Base-by-base conservation (phyloP, 2,888 invertebrate species). In the Petrolisthes manimaculis region DNA sequence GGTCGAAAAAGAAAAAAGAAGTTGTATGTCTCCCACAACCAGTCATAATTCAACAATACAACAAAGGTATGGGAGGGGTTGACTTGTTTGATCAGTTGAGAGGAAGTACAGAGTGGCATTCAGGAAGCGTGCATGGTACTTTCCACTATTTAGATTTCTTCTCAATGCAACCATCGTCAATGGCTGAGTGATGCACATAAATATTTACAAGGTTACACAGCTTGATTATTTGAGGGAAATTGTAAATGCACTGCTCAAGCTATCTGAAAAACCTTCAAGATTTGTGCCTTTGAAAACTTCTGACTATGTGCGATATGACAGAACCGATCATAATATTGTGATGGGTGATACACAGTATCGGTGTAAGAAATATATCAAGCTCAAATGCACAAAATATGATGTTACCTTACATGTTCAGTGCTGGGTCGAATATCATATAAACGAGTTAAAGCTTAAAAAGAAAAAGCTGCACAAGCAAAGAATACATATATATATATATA, bases 131-230 rank as follows among this genome's bases (percentile, higher is more conserved):
- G 53, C 67, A 1, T 82, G 61, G 82, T 75, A 83, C n/a, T 83
- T n/a, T 74, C 54, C n/a, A 18, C 67, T 83, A 9, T 83, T 83
- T 24, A 71, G 74, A 71, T 83, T 83, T 75, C 12, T 83, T n/a
- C 55, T 54, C 21, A 83, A 83, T 83, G 51, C 83, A 74, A 54
- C 83, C 18, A 21, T 71, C 21, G 83, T 54, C 18, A 83, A 71
- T 83, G 75, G 55, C n/a, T 71, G 74, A 12, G 9, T 74, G 3
- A 18, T 83, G 51, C 74, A 71, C 51, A 74, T 51, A 74, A 83
- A 74, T 8, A 54, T 71, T 6, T 9, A 74, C 21, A 83, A 54
- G 21, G 55, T 83, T 5, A 74, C 82, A 24, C 6, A 83, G 12
- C 21, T 71, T 8, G 74, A 55, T n/a, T 83, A 74, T 54, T n/a